phyloP scores from a whole-genome alignment of 2,888 invertebrate genomes.

The Pseudococcus viburni region DNA sequence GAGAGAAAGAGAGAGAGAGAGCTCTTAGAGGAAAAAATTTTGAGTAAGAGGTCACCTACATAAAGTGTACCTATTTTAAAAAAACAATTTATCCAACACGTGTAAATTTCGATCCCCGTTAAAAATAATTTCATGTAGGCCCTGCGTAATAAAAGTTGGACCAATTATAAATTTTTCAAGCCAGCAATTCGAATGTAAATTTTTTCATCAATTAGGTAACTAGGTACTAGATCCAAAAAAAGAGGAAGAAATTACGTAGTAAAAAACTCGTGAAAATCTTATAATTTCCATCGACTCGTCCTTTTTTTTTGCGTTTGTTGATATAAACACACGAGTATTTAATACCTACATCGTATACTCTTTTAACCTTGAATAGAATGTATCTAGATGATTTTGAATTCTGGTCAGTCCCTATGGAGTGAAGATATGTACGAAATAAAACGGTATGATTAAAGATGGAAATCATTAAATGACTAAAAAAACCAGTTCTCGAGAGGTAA shows the following conservation, averaged over 20 bases:
- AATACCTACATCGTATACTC: not conserved
- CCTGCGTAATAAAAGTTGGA: conserved; percentile 3
- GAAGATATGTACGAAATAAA: not conserved
- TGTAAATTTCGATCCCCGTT: not conserved
- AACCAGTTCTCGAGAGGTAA: conserved; percentile 16
- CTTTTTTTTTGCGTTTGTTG: conserved; percentile 1
- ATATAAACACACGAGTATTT: not conserved
- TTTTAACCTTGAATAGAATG: conserved; percentile 41
- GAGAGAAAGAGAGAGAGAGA: too few species aligned
- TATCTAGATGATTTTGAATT: conserved; percentile 25
- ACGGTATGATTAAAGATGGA: not conserved
- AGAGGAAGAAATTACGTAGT: not conserved
- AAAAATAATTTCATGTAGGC: not conserved
- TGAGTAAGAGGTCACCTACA: not conserved
- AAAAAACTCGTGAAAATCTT: not conserved
- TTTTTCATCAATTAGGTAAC: not conserved
- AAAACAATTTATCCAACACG: not conserved
- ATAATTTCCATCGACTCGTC: not conserved
- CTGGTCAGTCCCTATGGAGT: not conserved
- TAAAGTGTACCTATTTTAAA: not conserved
- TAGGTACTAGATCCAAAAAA: not conserved
- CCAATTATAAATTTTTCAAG: not conserved
- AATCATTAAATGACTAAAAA: not conserved
- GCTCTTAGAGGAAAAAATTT: too few species aligned
- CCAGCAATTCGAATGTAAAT: not conserved